A percentile compares a stretch with the other conserved stretches of the same genome.
phyloP scores from a whole-genome alignment of 2,888 invertebrate species.

The Athrips mouffetella region DNA sequence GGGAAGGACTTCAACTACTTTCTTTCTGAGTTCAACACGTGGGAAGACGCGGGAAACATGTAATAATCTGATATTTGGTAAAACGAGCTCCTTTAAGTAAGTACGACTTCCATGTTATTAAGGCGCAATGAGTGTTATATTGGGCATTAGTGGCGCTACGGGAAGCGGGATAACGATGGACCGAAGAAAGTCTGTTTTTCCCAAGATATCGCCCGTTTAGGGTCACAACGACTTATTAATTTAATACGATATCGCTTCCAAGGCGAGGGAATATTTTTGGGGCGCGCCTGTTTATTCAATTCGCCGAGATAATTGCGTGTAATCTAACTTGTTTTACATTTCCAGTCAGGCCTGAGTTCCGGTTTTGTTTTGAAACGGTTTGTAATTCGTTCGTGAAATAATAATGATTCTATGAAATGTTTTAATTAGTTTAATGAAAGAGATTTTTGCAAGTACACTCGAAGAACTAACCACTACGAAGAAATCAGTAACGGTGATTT shows the following conservation, averaged over 20 bases:
- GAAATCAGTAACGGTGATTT: background rate
- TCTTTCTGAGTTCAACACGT: background rate
- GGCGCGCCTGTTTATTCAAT: constrained; percentile 37
- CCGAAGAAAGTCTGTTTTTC: constrained; percentile 38
- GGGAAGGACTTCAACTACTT: too few relatives aligned
- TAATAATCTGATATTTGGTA: too few relatives aligned
- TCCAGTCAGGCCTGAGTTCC: constrained; percentile 4
- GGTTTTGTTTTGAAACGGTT: background rate
- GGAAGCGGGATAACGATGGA: constrained; percentile 28
- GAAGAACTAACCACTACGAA: background rate
- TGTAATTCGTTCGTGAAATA: background rate
- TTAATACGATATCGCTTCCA: constrained; percentile 45
- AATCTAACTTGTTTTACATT: constrained; percentile 34
- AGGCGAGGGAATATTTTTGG: constrained; percentile 31
- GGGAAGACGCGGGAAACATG: too few relatives aligned
- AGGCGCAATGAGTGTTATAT: constrained; percentile 52
- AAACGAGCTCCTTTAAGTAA: background rate
- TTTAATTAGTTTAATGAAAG: background rate
- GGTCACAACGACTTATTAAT: constrained; percentile 51
- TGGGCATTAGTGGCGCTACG: constrained; percentile 43
- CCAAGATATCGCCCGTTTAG: constrained; percentile 40
- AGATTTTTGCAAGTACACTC: background rate
- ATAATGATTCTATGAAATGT: background rate
- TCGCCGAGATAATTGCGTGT: constrained; percentile 34
- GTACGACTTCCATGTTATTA: background rate